These are phyloP conservation scores for Macrosiphum euphorbiae DNA, from an alignment of 2,888 invertebrate species.

Conservation along the genomic window DNA sequence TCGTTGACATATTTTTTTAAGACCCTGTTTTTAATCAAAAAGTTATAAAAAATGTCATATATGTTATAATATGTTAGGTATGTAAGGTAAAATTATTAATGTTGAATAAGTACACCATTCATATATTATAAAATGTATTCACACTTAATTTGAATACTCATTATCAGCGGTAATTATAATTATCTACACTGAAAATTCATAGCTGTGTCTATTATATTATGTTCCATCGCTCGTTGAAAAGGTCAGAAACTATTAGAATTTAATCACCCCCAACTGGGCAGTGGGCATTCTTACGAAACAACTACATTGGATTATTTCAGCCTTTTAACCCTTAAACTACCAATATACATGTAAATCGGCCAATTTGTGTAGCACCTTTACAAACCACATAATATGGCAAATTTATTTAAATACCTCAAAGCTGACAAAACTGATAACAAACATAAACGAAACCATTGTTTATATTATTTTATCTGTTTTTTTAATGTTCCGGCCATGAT, in stretches of 20 bases:
- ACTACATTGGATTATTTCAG: constrained; percentile 58
- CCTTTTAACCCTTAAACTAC: constrained; percentile 46
- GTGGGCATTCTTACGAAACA: neutral
- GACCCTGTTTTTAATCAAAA: neutral
- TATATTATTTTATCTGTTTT: neutral
- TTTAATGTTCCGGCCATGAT: neutral
- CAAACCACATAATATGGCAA: constrained; percentile 14
- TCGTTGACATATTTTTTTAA: neutral
- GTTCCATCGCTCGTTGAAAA: constrained; percentile 19
- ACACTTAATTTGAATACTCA: neutral
- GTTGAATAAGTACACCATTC: neutral
- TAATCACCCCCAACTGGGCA: neutral
- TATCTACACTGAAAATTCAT: constrained; percentile 33
- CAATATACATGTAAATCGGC: constrained; percentile 59
- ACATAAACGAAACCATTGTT: neutral
- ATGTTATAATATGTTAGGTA: too few relatives aligned
- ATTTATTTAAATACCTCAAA: neutral
- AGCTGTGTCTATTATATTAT: neutral
- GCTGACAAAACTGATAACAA: constrained; percentile 21
- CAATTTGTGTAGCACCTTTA: constrained; percentile 25
- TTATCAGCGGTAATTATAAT: neutral
- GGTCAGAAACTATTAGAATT: constrained; percentile 48
- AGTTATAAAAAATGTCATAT: too few relatives aligned
- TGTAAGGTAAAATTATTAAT: neutral
- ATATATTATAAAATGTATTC: neutral